A percentile compares a stretch with the other conserved stretches of the same genome.
These are phyloP conservation scores for Temnothorax unifasciatus DNA, from an alignment of 2,888 invertebrate genomes.

Conservation along the genomic window DNA sequence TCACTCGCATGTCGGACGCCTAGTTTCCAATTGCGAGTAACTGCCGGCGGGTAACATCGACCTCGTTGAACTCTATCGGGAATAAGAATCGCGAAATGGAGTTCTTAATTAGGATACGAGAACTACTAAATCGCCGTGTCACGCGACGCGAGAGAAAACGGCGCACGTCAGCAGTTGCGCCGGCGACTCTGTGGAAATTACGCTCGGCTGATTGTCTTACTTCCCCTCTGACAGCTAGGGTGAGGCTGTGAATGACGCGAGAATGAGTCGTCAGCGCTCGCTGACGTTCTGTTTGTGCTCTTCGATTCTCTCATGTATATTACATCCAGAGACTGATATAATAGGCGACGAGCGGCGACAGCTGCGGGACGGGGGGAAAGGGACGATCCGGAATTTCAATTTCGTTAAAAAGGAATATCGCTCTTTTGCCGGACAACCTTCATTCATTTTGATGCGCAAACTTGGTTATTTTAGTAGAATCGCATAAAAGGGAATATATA, in stretches of 20 bases:
- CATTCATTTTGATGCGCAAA: slow-evolving; percentile 19
- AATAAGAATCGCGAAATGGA: slow-evolving; percentile 53
- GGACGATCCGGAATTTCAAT: slow-evolving; percentile 16
- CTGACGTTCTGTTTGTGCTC: slow-evolving; percentile 41
- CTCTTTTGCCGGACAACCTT: neutral
- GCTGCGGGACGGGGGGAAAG: neutral
- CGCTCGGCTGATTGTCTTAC: slow-evolving; percentile 44
- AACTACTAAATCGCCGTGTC: slow-evolving; percentile 54
- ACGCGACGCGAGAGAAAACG: slow-evolving; percentile 44
- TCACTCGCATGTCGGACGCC: slow-evolving; percentile 1
- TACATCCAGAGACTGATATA: slow-evolving; percentile 21
- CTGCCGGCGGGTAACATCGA: slow-evolving; percentile 29
- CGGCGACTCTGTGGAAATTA: slow-evolving; percentile 36
- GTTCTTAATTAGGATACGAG: slow-evolving; percentile 58
- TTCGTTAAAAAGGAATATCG: slow-evolving; percentile 30
- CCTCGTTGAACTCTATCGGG: slow-evolving; percentile 44
- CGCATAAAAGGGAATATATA: neutral
- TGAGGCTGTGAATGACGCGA: slow-evolving; percentile 26
- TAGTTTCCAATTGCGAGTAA: slow-evolving; percentile 43
- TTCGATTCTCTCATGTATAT: slow-evolving; percentile 32
- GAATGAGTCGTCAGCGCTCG: slow-evolving; percentile 36
- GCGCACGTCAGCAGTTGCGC: slow-evolving; percentile 24
- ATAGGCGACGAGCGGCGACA: slow-evolving; percentile 27
- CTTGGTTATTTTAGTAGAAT: slow-evolving; percentile 8
- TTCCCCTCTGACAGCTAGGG: neutral